phyloP scores from a whole-genome alignment of 2,797 vertebrate genomes.

The Channallabes apus region DNA sequence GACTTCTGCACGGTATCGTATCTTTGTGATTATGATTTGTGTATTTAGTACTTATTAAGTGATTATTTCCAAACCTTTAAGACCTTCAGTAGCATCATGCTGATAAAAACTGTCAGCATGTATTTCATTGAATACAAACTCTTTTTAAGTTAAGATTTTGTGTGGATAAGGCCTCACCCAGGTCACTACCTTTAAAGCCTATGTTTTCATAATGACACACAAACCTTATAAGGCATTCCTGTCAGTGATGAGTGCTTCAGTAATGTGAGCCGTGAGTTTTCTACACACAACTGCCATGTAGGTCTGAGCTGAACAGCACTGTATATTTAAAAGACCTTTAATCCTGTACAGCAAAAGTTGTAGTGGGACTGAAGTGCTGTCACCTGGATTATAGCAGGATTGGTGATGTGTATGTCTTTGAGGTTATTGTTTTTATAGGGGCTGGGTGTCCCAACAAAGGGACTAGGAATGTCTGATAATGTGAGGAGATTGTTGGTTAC shows the following conservation, averaged over 20 bases:
- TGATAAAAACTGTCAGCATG: neutral
- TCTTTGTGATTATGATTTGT: neutral
- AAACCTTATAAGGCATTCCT: conserved; percentile 36
- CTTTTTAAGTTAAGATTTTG: neutral
- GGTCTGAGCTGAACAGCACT: neutral
- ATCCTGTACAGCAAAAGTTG: neutral
- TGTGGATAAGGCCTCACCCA: neutral
- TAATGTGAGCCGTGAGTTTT: conserved; percentile 5
- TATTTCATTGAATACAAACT: neutral
- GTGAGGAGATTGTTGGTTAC: neutral
- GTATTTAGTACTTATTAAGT: neutral
- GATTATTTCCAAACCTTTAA: neutral
- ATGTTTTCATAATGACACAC: neutral
- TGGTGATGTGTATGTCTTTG: neutral
- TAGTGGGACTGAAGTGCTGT: neutral
- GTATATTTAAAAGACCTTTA: neutral
- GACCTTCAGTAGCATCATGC: neutral
- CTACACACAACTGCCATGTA: conserved; percentile 14
- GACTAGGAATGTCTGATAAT: neutral
- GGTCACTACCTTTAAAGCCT: neutral
- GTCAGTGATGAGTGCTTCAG: neutral
- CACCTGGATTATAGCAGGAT: neutral
- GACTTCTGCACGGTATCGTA: no score
- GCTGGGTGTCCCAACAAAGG: neutral
- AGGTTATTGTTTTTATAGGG: neutral